Conservation (phyloP, 2,113 vertebrate species). For the Cyphomyrus discorhynchus region DNA sequence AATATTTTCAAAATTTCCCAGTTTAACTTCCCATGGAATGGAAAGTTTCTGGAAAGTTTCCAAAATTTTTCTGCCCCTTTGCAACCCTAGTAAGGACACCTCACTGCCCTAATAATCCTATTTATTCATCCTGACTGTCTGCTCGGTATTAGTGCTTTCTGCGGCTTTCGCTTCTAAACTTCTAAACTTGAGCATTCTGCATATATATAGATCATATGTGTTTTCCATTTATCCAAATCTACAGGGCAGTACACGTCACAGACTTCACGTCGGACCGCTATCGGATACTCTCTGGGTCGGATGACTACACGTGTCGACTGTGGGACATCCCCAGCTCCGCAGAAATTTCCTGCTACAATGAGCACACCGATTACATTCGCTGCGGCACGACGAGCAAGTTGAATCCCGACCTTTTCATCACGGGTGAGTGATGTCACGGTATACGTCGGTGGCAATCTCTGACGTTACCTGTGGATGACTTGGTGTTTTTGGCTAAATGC, state of each 20-base stretch:
- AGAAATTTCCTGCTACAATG: conserved; percentile 68
- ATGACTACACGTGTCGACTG: conserved; percentile 80
- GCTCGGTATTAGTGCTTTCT: not conserved
- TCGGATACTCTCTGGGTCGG: conserved; percentile 79
- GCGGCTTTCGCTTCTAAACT: not conserved
- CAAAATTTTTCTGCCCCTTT: too few species aligned
- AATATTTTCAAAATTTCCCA: too few species aligned
- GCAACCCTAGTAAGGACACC: not conserved
- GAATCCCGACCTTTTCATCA: conserved; percentile 84
- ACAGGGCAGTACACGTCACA: conserved; percentile 79
- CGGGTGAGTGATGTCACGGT: conserved; percentile 60
- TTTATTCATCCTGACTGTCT: not conserved
- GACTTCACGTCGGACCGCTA: conserved; percentile 85
- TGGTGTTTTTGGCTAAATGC: not conserved
- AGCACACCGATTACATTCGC: conserved; percentile 88
- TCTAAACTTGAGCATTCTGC: not conserved
- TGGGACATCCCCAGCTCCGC: conserved; percentile 84
- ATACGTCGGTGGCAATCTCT: not conserved
- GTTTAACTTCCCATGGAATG: too few species aligned
- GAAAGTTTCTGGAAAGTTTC: too few species aligned
- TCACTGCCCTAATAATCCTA: not conserved
- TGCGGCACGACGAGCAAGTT: conserved; percentile 79
- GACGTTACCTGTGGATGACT: not conserved
- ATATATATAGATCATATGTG: not conserved
- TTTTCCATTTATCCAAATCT: not conserved